Base-by-base conservation (phyloP, 2,113 vertebrate genomes). In the Microcebus lehilahytsara region DNA sequence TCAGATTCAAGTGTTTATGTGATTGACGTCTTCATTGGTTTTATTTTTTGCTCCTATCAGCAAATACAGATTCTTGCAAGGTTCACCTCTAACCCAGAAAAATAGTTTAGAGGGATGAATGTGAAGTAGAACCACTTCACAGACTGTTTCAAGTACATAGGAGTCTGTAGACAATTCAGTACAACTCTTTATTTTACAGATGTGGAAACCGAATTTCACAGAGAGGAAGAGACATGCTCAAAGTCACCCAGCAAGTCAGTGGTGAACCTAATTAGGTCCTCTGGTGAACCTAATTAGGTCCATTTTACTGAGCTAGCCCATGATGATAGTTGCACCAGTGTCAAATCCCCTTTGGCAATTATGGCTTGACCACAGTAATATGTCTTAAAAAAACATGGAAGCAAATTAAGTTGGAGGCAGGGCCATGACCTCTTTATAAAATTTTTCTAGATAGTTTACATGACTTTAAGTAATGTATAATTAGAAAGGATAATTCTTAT, bases 301-400 rank as follows among this genome's bases (percentile, higher is more conserved):
- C 17, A 51, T 64, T 96, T 93, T 81, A 72, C 32, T 93, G 74
- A 95, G 0, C 27, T 89, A 30, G 27, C 25, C 14, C 81, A 5
- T 86, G 72, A 4, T 85, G 72, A 93, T 92, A 79, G 56, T 22
- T 32, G 86, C 27, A 85, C 6, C 32, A 53, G 6, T 51, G 19
- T 62, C 74, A 77, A 86, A 83, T 81, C 37, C 22, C 32, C 27
- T 90, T 95, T 40, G 80, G 6, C 6, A 62, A 27, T 89, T 80
- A 74, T 80, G 16, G 14, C 40, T 67, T 97, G 60, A 62, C 11
- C 2, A 60, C 58, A 79, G 62, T n/a, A 37, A 72, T 78, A 12
- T 75, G 42, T 87, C 42, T 46, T 30, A 25, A 77, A 77, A 85
- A 92, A 97, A 96, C 64, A 77, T 62, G n/a, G 6, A 13, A 94